A percentile compares a stretch with the other conserved stretches of the same genome.
These are phyloP conservation scores for Peromyscus leucopus DNA, from an alignment of 2,113 vertebrate genomes.

Conservation along the genomic window DNA sequence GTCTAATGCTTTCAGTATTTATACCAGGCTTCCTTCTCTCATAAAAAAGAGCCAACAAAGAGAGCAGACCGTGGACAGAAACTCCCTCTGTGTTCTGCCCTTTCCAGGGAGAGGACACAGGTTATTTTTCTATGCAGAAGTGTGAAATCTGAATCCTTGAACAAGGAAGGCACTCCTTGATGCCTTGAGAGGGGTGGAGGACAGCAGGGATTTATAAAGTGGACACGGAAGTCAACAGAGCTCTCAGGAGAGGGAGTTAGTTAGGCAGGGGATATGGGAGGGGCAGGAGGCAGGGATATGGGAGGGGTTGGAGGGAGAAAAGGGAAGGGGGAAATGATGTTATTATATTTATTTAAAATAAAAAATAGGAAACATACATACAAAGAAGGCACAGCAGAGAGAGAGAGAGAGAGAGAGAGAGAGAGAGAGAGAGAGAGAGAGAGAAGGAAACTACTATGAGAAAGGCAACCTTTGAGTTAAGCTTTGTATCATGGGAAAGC, in stretches of 20 bases:
- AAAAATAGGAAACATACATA: background rate
- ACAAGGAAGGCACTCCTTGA: background rate
- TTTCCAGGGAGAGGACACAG: background rate
- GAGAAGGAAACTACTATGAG: background rate
- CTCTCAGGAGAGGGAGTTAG: background rate
- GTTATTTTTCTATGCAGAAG: constrained; percentile 6
- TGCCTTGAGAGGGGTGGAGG: background rate
- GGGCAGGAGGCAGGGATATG: background rate
- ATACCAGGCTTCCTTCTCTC: background rate
- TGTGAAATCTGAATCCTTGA: background rate
- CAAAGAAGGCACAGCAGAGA: background rate
- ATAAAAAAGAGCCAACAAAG: background rate
- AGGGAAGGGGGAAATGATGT: background rate
- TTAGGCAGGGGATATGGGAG: background rate
- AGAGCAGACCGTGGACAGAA: background rate
- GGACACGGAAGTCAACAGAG: background rate
- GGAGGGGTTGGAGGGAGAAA: background rate
- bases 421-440: background rate
- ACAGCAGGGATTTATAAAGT: background rate
- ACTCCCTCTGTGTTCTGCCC: background rate
- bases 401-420: background rate
- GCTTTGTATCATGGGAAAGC: background rate
- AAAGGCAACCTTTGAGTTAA: background rate
- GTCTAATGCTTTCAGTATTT: background rate
- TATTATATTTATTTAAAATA: background rate